A percentile compares a stretch with the other conserved stretches of the same genome.
Conservation (phyloP, 2,113 vertebrate species). For the Phyllostomus discolor region DNA sequence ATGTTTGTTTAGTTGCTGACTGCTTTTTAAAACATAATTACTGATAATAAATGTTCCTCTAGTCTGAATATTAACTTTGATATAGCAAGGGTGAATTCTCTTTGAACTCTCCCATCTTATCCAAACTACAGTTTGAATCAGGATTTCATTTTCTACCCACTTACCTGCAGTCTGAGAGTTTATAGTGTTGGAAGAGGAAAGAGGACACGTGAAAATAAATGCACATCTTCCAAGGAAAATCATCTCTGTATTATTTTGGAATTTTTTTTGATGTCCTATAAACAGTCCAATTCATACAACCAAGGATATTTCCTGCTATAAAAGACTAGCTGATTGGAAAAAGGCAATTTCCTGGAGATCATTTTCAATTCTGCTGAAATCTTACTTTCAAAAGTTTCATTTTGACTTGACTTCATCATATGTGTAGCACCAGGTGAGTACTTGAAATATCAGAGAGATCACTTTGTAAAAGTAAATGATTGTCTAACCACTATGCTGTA, state of each 20-base stretch:
- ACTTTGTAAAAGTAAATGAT: too few species aligned
- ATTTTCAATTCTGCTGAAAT: background rate
- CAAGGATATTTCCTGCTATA: background rate
- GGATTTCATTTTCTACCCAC: background rate
- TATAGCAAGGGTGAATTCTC: background rate
- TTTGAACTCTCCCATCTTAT: background rate
- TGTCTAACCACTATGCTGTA: too few species aligned
- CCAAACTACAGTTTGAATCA: background rate
- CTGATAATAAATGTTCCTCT: background rate
- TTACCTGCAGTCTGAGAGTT: background rate
- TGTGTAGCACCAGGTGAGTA: too few species aligned
- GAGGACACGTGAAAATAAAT: background rate
- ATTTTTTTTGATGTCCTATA: background rate
- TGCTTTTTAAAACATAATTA: background rate
- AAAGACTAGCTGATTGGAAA: background rate
- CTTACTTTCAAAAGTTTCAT: background rate
- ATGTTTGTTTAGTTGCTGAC: background rate
- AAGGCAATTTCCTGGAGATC: background rate
- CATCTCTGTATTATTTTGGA: background rate
- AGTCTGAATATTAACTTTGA: background rate
- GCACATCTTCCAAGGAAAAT: background rate
- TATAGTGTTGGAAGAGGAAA: background rate
- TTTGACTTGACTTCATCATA: background rate
- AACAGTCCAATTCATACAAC: background rate
- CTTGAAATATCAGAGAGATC: too few species aligned